These are phyloP conservation scores for Meloidogyne chitwoodi DNA, from an alignment of 1,140 invertebrate species.

Conservation along the genomic window DNA sequence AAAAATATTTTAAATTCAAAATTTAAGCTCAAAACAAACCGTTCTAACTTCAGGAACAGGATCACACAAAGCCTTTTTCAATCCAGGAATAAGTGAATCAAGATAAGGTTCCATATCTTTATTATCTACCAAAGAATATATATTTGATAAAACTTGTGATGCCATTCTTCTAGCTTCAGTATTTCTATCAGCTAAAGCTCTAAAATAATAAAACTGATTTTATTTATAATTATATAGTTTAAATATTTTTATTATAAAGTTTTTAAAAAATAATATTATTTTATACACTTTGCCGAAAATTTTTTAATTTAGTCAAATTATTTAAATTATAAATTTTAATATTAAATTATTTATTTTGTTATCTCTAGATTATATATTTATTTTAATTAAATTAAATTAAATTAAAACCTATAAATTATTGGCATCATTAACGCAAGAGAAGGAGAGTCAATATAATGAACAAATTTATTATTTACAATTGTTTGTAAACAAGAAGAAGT, in stretches of 20 bases:
- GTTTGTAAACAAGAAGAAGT: conserved; percentile 81
- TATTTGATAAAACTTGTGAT: conserved; percentile 94
- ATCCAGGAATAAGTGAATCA: conserved; percentile 87
- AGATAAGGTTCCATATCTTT: conserved; percentile 95
- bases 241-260: no score
- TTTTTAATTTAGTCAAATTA: no score
- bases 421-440: conserved; percentile 98
- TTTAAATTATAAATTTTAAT: neutral
- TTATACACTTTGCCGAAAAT: no score
- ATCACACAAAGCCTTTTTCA: conserved; percentile 91
- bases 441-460: conserved; percentile 97
- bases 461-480: conserved; percentile 91
- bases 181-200: conserved; percentile 91
- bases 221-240: neutral
- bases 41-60: conserved; percentile 83
- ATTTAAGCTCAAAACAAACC: neutral
- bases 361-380: no score
- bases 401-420: neutral
- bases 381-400: no score
- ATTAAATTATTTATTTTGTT: conserved; percentile 61
- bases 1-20: no score
- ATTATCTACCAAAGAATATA: conserved; percentile 97
- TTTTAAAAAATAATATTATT: no score
- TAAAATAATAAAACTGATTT: no score
- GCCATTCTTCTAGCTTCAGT: conserved; percentile 98